These are phyloP conservation scores for Portunus trituberculatus DNA, from an alignment of 1,140 invertebrate species.

Conservation along the genomic window DNA sequence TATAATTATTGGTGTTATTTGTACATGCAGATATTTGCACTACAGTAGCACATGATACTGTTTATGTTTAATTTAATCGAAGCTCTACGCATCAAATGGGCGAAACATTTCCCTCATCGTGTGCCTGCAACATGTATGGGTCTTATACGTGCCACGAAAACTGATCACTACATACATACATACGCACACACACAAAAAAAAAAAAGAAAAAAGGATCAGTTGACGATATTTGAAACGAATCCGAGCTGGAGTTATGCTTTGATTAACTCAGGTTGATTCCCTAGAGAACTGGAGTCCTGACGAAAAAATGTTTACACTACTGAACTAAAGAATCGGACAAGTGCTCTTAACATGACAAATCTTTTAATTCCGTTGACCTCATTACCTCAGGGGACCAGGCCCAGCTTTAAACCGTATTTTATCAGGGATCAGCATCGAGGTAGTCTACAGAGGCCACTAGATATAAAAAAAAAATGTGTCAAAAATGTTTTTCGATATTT, in stretches of 20 bases:
- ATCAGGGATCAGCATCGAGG: background rate
- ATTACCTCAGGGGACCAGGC: background rate
- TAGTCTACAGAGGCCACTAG: background rate
- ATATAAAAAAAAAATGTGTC: background rate
- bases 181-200: too few species aligned
- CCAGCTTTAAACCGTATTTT: background rate
- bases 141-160: background rate
- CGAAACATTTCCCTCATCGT: background rate
- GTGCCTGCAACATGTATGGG: background rate
- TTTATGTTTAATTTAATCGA: background rate
- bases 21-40: background rate
- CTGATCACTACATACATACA: background rate
- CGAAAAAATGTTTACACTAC: background rate
- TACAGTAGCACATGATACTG: background rate
- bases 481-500: slow-evolving; percentile 16
- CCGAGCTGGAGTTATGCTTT: background rate
- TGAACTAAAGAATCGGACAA: slow-evolving; percentile 13
- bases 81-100: too few species aligned
- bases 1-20: background rate
- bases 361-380: slow-evolving; percentile 1
- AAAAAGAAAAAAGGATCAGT: too few species aligned
- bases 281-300: background rate
- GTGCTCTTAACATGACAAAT: slow-evolving; percentile 4
- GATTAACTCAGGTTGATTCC: background rate
- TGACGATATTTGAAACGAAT: background rate